phyloP scores from a whole-genome alignment of 2,888 invertebrate genomes.

The Mantis religiosa region DNA sequence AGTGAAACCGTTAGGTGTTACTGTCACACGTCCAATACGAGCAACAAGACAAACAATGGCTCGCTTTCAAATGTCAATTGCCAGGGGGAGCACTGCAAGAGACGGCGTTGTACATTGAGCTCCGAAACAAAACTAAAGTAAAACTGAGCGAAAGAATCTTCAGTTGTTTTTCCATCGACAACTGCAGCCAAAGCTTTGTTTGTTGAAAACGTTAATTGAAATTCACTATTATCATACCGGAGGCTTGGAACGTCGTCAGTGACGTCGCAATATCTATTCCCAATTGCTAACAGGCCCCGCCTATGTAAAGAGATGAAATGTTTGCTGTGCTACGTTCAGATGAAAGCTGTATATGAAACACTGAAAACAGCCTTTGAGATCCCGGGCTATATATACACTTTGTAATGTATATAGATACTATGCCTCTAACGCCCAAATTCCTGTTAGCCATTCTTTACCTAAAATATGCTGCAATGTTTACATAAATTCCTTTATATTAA shows the following conservation, averaged over 20 bases:
- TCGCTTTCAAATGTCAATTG: background rate
- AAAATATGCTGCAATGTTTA: too few relatives aligned
- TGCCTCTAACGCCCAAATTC: too few relatives aligned
- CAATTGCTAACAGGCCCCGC: background rate
- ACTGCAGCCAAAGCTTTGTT: background rate
- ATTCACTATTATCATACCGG: background rate
- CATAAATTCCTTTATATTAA: too few relatives aligned
- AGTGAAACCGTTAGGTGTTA: background rate
- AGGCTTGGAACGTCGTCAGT: background rate
- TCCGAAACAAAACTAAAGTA: background rate
- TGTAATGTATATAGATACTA: too few relatives aligned
- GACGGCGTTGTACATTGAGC: background rate
- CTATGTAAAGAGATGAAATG: background rate
- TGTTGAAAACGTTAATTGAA: background rate
- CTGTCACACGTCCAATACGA: background rate
- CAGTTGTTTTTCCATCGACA: background rate
- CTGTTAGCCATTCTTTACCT: too few relatives aligned
- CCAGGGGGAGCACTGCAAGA: background rate
- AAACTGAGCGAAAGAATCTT: background rate
- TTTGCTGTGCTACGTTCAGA: background rate
- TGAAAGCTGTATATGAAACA: background rate
- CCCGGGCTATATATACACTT: too few relatives aligned
- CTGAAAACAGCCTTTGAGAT: background rate
- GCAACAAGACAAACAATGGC: background rate
- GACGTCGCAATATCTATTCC: background rate